phyloP scores from a whole-genome alignment of 2,113 vertebrate genomes.

The Trichechus manatus region DNA sequence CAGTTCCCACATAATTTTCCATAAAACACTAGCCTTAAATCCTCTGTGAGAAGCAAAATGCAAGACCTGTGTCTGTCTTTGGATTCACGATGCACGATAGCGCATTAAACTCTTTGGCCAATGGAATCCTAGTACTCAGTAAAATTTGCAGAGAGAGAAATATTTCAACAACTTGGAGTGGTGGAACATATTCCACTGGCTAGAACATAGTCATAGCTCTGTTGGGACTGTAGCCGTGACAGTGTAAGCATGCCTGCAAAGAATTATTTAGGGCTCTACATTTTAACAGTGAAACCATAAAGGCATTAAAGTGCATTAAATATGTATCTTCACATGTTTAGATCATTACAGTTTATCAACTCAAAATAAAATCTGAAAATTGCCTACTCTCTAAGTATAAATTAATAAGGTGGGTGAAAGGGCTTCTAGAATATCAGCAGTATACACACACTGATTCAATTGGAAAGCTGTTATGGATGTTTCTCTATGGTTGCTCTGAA shows the following conservation, averaged over 20 bases:
- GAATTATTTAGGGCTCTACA: slow-evolving; percentile 65
- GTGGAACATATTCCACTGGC: not conserved
- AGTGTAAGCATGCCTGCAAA: slow-evolving; percentile 48
- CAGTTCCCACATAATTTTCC: not conserved
- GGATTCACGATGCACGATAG: not conserved
- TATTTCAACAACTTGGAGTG: slow-evolving; percentile 30
- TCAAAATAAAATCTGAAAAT: slow-evolving; percentile 77
- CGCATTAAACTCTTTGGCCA: slow-evolving; percentile 6
- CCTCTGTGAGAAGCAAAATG: not conserved
- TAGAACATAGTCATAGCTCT: slow-evolving; percentile 63
- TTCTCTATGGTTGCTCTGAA: slow-evolving; percentile 20
- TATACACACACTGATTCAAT: not conserved
- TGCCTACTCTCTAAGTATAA: slow-evolving; percentile 63
- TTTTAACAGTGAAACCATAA: slow-evolving; percentile 73
- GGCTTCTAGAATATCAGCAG: slow-evolving; percentile 45
- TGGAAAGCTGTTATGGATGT: not conserved
- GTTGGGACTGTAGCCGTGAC: slow-evolving; percentile 14
- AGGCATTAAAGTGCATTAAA: slow-evolving; percentile 79
- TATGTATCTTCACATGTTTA: slow-evolving; percentile 78
- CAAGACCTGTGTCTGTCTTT: not conserved
- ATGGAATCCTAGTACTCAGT: slow-evolving; percentile 30
- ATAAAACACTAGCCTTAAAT: not conserved
- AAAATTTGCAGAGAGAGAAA: slow-evolving; percentile 47
- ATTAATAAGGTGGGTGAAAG: slow-evolving; percentile 67
- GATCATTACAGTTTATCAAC: slow-evolving; percentile 72